These are phyloP conservation scores for Adela reaumurella DNA, from an alignment of 2,888 invertebrate genomes.

Conservation along the genomic window DNA sequence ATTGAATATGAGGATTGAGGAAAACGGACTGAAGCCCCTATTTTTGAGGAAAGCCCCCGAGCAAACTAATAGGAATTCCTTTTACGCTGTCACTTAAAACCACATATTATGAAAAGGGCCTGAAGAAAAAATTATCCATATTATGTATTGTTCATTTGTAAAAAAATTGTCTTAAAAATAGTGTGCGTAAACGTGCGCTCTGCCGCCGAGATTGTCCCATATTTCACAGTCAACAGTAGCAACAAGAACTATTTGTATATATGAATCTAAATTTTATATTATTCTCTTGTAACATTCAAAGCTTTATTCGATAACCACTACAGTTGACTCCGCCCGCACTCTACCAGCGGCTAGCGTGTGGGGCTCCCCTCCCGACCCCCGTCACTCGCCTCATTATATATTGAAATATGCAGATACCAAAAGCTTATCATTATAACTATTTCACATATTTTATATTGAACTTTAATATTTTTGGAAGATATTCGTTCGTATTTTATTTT, in stretches of 20 bases:
- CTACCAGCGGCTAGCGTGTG: not conserved
- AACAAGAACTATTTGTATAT: not conserved
- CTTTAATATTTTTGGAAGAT: too few relatives aligned
- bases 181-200: constrained; percentile 26
- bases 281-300: not conserved
- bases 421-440: too few relatives aligned
- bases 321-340: not conserved
- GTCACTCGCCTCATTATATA: too few relatives aligned
- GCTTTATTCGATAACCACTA: not conserved
- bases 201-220: too few relatives aligned
- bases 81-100: constrained; percentile 2
- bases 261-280: not conserved
- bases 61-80: too few relatives aligned
- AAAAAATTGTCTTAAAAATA: constrained; percentile 23
- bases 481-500: too few relatives aligned
- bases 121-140: too few relatives aligned
- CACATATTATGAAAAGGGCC: too few relatives aligned
- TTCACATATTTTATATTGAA: too few relatives aligned
- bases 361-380: too few relatives aligned
- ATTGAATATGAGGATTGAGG: not conserved
- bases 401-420: too few relatives aligned
- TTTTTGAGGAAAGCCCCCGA: not conserved
- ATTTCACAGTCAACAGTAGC: not conserved
- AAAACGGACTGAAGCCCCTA: not conserved
- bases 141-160: constrained; percentile 5